These are phyloP conservation scores for Pristionchus arcanus DNA, from an alignment of 2,888 invertebrate genomes.

Conservation along the genomic window DNA sequence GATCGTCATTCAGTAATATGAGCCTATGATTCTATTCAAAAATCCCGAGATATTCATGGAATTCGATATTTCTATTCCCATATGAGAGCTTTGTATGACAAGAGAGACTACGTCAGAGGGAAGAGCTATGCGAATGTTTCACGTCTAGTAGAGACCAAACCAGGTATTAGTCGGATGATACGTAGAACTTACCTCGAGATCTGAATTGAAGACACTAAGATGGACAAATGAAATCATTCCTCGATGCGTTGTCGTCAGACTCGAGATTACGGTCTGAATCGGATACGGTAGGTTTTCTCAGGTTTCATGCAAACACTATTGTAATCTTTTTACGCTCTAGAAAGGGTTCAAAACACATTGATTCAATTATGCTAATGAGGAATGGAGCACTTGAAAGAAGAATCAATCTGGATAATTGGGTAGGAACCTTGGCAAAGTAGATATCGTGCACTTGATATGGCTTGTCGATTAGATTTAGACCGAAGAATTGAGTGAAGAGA, in stretches of 20 bases:
- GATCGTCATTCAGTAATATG: not conserved
- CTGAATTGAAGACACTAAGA: not conserved
- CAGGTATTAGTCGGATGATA: not conserved
- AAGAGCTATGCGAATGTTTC: not conserved
- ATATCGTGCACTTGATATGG: not conserved
- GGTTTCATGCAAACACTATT: too few species aligned
- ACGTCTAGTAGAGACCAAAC: not conserved
- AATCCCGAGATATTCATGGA: not conserved
- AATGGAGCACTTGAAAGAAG: conserved; percentile 12
- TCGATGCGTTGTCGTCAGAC: not conserved
- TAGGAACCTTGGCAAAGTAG: not conserved
- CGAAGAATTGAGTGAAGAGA: not conserved
- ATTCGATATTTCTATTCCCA: not conserved
- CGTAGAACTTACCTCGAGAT: not conserved
- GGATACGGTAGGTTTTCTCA: not conserved
- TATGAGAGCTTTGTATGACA: not conserved
- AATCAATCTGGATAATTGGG: conserved; percentile 1
- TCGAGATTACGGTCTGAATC: not conserved
- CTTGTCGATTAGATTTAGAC: not conserved
- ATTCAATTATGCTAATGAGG: not conserved
- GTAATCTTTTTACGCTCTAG: too few species aligned
- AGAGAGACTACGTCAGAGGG: not conserved
- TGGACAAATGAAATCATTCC: not conserved
- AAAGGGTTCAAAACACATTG: not conserved
- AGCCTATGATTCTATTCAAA: not conserved